phyloP scores from a whole-genome alignment of 2,113 vertebrate species.

The Semicossyphus pulcher region DNA sequence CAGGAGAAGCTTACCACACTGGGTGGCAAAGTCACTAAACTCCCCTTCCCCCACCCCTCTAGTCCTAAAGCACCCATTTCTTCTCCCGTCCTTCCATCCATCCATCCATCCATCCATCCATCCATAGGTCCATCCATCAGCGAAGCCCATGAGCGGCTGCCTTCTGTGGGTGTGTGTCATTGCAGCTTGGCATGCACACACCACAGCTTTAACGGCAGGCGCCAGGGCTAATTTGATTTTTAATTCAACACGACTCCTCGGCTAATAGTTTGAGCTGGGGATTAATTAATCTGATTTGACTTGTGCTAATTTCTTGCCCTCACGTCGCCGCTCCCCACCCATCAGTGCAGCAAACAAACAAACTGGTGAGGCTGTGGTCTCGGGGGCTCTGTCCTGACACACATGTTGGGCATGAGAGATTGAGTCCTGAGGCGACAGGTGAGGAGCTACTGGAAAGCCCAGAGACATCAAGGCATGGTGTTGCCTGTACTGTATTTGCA shows the following conservation, averaged over 20 bases:
- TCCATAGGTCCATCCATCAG: slow-evolving; percentile 53
- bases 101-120: slow-evolving; percentile 14
- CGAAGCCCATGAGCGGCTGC: slow-evolving; percentile 70
- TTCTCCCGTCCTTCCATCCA: slow-evolving; percentile 42
- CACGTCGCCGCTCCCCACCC: slow-evolving; percentile 50
- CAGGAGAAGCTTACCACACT: slow-evolving; percentile 51
- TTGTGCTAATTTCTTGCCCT: slow-evolving; percentile 81
- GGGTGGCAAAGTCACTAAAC: slow-evolving; percentile 72
- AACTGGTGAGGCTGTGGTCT: slow-evolving; percentile 47
- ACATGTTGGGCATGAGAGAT: slow-evolving; percentile 56
- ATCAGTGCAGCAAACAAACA: slow-evolving; percentile 69
- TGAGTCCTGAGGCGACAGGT: slow-evolving; percentile 74
- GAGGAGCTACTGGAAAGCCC: slow-evolving; percentile 50
- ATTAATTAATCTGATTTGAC: slow-evolving; percentile 86
- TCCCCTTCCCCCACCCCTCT: slow-evolving; percentile 25
- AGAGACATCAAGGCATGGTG: slow-evolving; percentile 21
- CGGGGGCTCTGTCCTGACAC: slow-evolving; percentile 65
- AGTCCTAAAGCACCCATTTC: slow-evolving; percentile 53
- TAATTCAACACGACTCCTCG: slow-evolving; percentile 83
- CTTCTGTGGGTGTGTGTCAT: slow-evolving; percentile 76
- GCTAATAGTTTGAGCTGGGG: slow-evolving; percentile 77
- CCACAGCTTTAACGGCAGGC: slow-evolving; percentile 73
- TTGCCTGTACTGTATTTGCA: slow-evolving; percentile 29
- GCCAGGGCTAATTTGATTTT: slow-evolving; percentile 84
- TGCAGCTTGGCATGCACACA: slow-evolving; percentile 63